phyloP scores from a whole-genome alignment of 1,140 invertebrate species.

The Dreissena rostriformis region DNA sequence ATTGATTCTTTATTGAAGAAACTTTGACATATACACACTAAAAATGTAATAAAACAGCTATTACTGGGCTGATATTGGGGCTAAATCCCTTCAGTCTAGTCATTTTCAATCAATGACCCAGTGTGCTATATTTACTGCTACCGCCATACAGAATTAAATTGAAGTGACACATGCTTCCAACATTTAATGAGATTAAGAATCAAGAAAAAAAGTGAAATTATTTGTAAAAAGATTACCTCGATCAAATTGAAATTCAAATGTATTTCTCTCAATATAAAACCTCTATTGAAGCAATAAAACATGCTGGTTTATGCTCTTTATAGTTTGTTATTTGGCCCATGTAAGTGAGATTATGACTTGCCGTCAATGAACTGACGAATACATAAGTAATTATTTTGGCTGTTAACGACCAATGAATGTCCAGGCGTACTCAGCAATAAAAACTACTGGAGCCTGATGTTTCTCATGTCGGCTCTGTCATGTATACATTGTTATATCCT shows the following conservation, averaged over 20 bases:
- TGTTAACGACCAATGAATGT: not conserved
- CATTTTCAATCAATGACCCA: too few species aligned
- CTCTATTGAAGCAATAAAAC: slow-evolving; percentile 7
- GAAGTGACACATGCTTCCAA: not conserved
- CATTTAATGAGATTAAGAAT: slow-evolving; percentile 41
- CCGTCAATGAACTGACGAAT: slow-evolving; percentile 41
- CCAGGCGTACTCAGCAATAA: not conserved
- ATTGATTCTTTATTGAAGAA: too few species aligned
- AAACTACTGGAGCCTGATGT: too few species aligned
- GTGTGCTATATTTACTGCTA: too few species aligned
- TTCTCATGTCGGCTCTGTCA: too few species aligned
- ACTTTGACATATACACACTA: not conserved
- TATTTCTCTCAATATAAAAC: slow-evolving; percentile 28
- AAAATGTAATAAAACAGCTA: not conserved
- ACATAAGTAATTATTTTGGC: slow-evolving; percentile 17
- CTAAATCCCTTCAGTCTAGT: not conserved
- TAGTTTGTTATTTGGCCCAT: slow-evolving; percentile 18
- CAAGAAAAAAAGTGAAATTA: slow-evolving; percentile 41
- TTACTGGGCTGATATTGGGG: not conserved
- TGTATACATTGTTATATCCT: too few species aligned
- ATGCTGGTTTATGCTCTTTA: slow-evolving; percentile 34
- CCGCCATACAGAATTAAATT: not conserved
- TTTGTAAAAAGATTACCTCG: slow-evolving; percentile 33
- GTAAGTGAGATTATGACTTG: slow-evolving; percentile 27
- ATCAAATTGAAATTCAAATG: slow-evolving; percentile 48